phyloP scores from a whole-genome alignment of 1,140 invertebrate genomes.

The Calliphora vicina region DNA sequence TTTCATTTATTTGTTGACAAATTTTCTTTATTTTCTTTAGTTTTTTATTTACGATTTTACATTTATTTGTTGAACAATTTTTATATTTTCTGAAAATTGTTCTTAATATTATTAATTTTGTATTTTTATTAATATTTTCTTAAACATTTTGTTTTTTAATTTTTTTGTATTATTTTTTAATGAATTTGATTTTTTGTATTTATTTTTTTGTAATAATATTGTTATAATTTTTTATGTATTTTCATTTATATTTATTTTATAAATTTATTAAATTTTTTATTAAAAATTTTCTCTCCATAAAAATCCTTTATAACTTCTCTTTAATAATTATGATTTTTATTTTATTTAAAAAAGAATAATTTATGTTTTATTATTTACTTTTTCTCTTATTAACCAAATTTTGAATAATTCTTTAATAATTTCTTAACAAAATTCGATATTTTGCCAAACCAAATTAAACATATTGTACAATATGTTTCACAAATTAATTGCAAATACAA shows the following conservation, averaged over 20 bases:
- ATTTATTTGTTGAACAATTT: constrained; percentile 16
- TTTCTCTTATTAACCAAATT: constrained; percentile 10
- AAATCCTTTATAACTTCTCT: not conserved
- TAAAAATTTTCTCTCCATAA: not conserved
- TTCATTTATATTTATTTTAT: not conserved
- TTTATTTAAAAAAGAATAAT: not conserved
- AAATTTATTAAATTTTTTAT: not conserved
- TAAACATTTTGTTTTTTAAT: too few species aligned
- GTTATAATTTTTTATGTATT: not conserved
- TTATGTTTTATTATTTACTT: not conserved
- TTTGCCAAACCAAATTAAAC: too few species aligned
- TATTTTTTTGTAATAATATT: not conserved
- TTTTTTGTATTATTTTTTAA: not conserved
- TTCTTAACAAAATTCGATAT: not conserved
- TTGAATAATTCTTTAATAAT: not conserved
- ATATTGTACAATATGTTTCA: not conserved
- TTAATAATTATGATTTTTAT: not conserved
- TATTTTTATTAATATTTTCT: not conserved
- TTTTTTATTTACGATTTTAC: not conserved
- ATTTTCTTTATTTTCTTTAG: not conserved
- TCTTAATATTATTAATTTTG: not conserved
- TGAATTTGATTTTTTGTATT: not conserved
- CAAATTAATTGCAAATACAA: too few species aligned
- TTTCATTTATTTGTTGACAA: not conserved
- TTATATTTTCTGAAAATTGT: not conserved